Conservation (phyloP, 1,140 invertebrate species). For the Calosoma granatense region DNA sequence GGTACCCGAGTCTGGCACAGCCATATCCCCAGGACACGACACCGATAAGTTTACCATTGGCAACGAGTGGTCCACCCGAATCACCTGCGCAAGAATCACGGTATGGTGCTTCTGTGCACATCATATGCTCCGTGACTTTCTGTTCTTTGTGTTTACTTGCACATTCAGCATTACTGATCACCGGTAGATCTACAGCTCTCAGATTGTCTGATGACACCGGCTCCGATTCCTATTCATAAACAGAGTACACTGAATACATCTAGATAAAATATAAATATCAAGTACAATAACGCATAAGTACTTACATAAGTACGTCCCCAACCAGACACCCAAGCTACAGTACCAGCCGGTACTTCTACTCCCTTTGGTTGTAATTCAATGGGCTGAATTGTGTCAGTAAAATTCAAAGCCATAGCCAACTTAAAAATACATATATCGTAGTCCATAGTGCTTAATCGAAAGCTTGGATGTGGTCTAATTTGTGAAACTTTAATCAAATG, state of each 20-base stretch:
- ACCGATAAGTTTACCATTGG: conserved; percentile 37
- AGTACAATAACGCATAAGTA: not conserved
- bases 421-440: not conserved
- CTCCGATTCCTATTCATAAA: not conserved
- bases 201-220: not conserved
- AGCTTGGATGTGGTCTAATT: not conserved
- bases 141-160: not conserved
- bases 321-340: not conserved
- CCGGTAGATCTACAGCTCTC: not conserved
- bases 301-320: not conserved
- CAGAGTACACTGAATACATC: not conserved
- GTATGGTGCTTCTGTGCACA: not conserved
- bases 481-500: not conserved
- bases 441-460: not conserved
- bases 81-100: conserved; percentile 26
- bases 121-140: not conserved
- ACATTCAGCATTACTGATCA: not conserved
- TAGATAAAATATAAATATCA: not conserved
- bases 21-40: conserved; percentile 49
- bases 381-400: not conserved
- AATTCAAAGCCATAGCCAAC: not conserved
- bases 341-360: not conserved
- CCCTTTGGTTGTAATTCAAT: not conserved
- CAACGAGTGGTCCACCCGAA: conserved; percentile 38
- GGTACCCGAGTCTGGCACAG: conserved; percentile 42